A percentile compares a stretch with the other conserved stretches of the same genome.
These are phyloP conservation scores for Apostichopus parvimensis DNA, from an alignment of 35 echinoderm and acorn worm genomes.

Conservation along the genomic window DNA sequence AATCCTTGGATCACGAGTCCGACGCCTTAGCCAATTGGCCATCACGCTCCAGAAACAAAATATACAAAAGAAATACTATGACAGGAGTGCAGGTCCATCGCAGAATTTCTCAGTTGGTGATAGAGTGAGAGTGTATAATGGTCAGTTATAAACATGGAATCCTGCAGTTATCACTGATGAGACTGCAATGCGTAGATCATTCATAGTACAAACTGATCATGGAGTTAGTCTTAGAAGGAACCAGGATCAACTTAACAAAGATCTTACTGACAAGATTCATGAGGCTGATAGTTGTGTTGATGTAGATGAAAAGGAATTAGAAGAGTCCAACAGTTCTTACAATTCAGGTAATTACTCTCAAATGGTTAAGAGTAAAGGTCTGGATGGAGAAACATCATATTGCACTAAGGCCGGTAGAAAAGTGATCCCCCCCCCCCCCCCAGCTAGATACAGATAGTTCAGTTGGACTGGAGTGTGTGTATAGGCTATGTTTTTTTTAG, in stretches of 20 bases:
- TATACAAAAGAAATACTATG: conserved; percentile 16
- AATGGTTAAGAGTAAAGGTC: neutral
- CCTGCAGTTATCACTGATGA: conserved; percentile 2
- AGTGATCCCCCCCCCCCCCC: conserved; percentile 5
- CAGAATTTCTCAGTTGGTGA: neutral
- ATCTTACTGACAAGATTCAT: too few species aligned
- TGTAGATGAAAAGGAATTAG: neutral
- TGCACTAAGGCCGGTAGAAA: neutral
- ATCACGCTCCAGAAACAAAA: conserved; percentile 35
- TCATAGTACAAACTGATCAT: neutral
- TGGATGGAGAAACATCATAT: neutral
- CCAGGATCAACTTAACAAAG: conserved; percentile 16
- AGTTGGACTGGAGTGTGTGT: neutral
- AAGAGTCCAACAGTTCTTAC: neutral
- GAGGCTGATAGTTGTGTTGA: neutral
- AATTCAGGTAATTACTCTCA: conserved; percentile 3
- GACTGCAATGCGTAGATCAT: neutral
- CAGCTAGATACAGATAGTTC: conserved; percentile 32
- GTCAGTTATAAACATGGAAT: neutral
- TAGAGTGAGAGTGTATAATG: neutral
- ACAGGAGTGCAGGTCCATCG: neutral
- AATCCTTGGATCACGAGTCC: too few species aligned
- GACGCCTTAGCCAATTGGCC: too few species aligned
- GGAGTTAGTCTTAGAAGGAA: conserved; percentile 8
- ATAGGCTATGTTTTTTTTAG: too few species aligned